Evolutionary conservation across 2,888 invertebrate genomes (phyloP), one percentile per base, ranked within the genome.

Genomic region (Chromoteleia sp.): DNA sequence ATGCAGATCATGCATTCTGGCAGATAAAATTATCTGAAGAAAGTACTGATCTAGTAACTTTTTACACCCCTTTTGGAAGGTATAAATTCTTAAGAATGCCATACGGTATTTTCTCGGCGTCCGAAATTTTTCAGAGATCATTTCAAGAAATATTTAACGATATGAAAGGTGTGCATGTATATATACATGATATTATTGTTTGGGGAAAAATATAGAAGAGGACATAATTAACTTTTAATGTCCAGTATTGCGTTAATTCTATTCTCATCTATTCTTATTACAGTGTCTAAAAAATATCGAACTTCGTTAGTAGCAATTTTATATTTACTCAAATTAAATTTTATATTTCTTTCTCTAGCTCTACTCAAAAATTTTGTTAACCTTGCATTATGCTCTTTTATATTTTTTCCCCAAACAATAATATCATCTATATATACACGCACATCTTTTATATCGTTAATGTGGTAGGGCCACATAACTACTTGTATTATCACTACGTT

Each of bases 71-170:
- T 0, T 86, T 86, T 77, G 88, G 88, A 0, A 68, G 87, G 56
- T 89, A 85, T 59, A 84, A 79, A 61, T 89, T 87, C 63, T 25
- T 81, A 17, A 63, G 85, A 50, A 75, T 90, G 61, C 86, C 89
- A 0, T 88, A 86, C 79, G 88, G 89, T 21, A 67, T 88, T 29
- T 68, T 73, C 4, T 78, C 84, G 45, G 85, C 87, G 0, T 80
- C 63, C 8, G 63, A 73, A 39, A 39, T 73, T 0, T 73, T 29
- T 21, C 71, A 71, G 6, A 8, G 12, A 48, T 17, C 12, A 10
- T 43, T 43, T 21, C 0, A 15, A 14, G 25, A 63, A 0, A 33
- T 63, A 1, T 73, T 73, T 67, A 2, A 10, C 0, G 56, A 45
- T 25, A 54, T 67, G 8, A n/a, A 67, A 15, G 54, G 67, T 5